Percentiles rank a stretch among this genome's conserved stretches.
Evolutionary conservation across 2,113 vertebrate genomes (phyloP).

Genomic region (Syrrhaptes paradoxus): DNA sequence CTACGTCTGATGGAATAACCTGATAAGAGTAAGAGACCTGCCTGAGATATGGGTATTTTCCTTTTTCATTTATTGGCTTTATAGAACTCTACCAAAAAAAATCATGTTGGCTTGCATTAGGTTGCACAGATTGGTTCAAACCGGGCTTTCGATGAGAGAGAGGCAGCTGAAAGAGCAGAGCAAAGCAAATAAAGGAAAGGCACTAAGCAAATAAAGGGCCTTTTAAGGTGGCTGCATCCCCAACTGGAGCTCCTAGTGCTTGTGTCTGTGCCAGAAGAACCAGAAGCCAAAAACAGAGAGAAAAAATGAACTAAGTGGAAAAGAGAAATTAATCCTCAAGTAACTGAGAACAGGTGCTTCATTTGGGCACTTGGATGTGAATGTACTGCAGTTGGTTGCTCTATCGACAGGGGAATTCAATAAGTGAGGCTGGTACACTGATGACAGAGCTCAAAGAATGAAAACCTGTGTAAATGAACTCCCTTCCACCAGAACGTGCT

Average conservation of each 20-base stretch:
- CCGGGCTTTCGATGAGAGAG: not conserved
- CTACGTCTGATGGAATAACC: not conserved
- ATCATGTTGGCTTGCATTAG: not conserved
- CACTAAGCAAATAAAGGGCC: conserved; percentile 4
- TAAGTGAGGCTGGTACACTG: conserved; percentile 21
- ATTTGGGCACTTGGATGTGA: conserved; percentile 47
- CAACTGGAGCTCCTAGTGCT: not conserved
- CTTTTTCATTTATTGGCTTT: not conserved
- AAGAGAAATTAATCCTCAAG: conserved; percentile 52
- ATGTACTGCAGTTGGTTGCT: conserved; percentile 52
- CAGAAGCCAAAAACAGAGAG: conserved; percentile 15
- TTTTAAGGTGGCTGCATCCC: conserved; percentile 8
- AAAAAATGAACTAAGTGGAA: conserved; percentile 14
- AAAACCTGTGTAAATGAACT: conserved; percentile 50
- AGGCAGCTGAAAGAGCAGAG: conserved; percentile 13
- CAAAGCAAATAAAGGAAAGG: not conserved
- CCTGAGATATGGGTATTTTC: not conserved
- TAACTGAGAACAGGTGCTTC: conserved; percentile 60
- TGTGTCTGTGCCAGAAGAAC: conserved; percentile 10
- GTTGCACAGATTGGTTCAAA: not conserved
- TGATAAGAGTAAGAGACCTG: not conserved
- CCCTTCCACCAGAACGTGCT: conserved; percentile 21
- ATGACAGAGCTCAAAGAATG: conserved; percentile 39
- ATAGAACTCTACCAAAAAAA: not conserved
- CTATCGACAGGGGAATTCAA: conserved; percentile 42